Conservation (phyloP, 2,797 vertebrate species). For the Hippocampus kuda region DNA sequence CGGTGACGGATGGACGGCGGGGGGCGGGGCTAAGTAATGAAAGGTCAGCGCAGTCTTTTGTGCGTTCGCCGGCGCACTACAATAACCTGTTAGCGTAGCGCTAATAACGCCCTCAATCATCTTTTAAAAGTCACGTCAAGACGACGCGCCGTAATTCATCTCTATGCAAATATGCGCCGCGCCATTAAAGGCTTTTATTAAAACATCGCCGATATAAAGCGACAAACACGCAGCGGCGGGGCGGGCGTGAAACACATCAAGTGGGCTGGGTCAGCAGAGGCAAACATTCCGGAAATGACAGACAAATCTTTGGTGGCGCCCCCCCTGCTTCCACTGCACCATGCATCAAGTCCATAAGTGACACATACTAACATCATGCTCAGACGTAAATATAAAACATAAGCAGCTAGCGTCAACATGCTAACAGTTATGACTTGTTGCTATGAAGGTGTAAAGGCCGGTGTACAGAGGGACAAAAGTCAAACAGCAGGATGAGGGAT, state of each 20-base stretch:
- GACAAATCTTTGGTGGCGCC: background rate
- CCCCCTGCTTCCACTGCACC: no score
- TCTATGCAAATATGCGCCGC: conserved; percentile 88
- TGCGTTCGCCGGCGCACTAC: conserved; percentile 57
- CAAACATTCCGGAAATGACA: background rate
- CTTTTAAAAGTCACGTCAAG: conserved; percentile 92
- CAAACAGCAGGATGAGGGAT: no score
- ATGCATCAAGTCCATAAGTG: no score
- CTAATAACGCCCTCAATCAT: conserved; percentile 91
- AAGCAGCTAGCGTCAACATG: no score
- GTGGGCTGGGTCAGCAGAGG: conserved; percentile 65
- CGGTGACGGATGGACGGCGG: conserved; percentile 21
- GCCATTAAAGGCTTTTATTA: conserved; percentile 91
- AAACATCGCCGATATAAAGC: conserved; percentile 86
- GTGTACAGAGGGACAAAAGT: no score
- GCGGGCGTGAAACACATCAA: no score
- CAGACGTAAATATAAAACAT: no score
- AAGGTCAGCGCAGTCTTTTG: conserved; percentile 60
- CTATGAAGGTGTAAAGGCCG: no score
- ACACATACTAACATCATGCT: background rate
- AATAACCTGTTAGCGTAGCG: conserved; percentile 75
- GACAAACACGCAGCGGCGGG: conserved; percentile 83
- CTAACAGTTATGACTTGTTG: no score
- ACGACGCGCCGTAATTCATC: conserved; percentile 76
- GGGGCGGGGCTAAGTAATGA: conserved; percentile 53